Evolutionary conservation across 2,888 invertebrate genomes (phyloP), one percentile per base, ranked within the genome.

Genomic region (Ornithoptera priamus): DNA sequence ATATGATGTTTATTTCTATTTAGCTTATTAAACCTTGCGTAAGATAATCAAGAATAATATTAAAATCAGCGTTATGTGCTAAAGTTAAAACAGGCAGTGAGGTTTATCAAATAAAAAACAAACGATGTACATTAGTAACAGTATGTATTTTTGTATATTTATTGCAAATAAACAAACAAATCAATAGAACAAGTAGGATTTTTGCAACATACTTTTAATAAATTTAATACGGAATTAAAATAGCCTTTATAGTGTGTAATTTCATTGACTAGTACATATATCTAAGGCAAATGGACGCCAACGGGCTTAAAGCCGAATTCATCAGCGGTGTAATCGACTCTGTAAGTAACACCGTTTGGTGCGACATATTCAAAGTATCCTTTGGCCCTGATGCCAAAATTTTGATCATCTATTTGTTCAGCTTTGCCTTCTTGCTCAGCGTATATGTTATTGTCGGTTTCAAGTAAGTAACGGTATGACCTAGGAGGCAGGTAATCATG

Each of bases 311-410:
- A 94, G 30, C 94, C 94, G 70, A 93, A 93, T 76, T 94, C 94
- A 76, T 94, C 94, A 53, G 94, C 94, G 7, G 89, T 87, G 77
- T 94, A 94, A 72, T 91, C 90, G n/a, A 94, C 90, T 60, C 91
- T 85, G 78, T 94, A 93, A 50, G 90, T 89, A 1, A 88, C 82
- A 68, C 94, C 94, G 76, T 94, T 93, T 67, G 94, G 94, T 0
- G 94, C 95, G 0, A 95, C 94, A 80, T 94, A 95, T 75, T 94
- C 93, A 80, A 93, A 95, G 79, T 94, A 95, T 18, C 95, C 95
- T 72, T 85, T 88, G 18, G 81, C 84, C 66, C 83, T 85, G 20
- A 86, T 76, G 50, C 77, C 84, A 0, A 81, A 80, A 18, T 72
- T 75, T 50, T 87, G 84, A 53, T 66, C 81, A 75, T 81, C 80